Evolutionary conservation across 2,113 vertebrate species (phyloP).

Genomic region (Rhynchomys soricoides): DNA sequence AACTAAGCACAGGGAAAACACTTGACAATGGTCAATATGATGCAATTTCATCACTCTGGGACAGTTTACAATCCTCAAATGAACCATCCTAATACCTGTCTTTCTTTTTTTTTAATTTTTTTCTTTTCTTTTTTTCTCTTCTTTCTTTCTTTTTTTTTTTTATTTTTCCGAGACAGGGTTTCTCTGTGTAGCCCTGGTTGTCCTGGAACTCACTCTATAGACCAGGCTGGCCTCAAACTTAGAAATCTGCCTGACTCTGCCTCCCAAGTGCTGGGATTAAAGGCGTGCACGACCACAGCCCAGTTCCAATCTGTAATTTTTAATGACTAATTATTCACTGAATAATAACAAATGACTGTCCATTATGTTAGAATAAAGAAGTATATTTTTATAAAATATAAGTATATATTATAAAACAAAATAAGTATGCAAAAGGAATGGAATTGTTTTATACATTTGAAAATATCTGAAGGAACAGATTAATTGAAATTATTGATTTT

Average conservation of each 20-base stretch:
- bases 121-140: too few species aligned
- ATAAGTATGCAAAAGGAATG: background rate
- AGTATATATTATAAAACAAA: background rate
- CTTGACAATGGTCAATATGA: accelerated
- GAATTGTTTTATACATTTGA: background rate
- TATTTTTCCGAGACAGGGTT: too few species aligned
- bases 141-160: too few species aligned
- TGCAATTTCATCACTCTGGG: background rate
- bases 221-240: too few species aligned
- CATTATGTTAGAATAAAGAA: background rate
- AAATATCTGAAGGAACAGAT: background rate
- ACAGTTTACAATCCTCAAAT: background rate
- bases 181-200: too few species aligned
- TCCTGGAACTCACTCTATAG: too few species aligned
- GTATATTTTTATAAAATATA: background rate
- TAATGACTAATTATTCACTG: background rate
- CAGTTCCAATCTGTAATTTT: background rate
- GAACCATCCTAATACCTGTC: background rate
- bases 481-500: background rate
- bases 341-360: background rate
- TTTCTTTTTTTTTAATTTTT: too few species aligned
- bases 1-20: background rate
- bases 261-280: too few species aligned
- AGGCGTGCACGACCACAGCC: too few species aligned
- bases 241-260: too few species aligned